Conservation (phyloP, 2,113 vertebrate species). For the Sclerurus mexicanus region DNA sequence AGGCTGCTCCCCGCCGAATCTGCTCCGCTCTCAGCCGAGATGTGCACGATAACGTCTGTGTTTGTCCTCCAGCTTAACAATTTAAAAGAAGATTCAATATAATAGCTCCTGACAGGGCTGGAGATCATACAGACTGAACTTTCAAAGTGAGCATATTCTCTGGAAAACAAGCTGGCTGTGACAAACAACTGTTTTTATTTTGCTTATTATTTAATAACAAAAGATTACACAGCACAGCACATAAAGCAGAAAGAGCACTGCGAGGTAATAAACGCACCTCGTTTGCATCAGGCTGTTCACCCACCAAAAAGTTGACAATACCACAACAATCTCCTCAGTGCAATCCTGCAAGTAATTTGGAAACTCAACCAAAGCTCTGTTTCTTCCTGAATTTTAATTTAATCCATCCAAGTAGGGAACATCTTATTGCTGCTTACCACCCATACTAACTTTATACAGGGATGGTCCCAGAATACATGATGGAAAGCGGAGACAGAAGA, state of each 20-base stretch:
- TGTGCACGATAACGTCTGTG: neutral
- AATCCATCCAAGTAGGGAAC: conserved; percentile 23
- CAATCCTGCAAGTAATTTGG: neutral
- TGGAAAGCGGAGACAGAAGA: neutral
- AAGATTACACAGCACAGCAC: conserved; percentile 24
- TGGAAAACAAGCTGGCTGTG: conserved; percentile 42
- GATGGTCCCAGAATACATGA: neutral
- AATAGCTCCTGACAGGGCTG: conserved; percentile 62
- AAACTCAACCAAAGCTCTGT: conserved; percentile 22
- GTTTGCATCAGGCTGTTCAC: neutral
- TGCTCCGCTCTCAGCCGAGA: neutral
- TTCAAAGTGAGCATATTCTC: conserved; percentile 49
- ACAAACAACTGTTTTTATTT: conserved; percentile 62
- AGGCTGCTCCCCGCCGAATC: conserved; percentile 24
- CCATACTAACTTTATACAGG: neutral
- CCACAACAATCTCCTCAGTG: neutral
- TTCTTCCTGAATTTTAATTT: conserved; percentile 36
- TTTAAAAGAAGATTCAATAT: conserved; percentile 45
- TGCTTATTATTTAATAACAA: conserved; percentile 60
- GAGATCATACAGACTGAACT: conserved; percentile 62
- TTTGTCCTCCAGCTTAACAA: conserved; percentile 52
- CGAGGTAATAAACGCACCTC: neutral
- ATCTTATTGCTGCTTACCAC: neutral
- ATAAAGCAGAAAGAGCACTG: neutral
- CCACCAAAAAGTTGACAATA: neutral